phyloP scores from a whole-genome alignment of 2,113 vertebrate genomes.

The Zingel zingel region DNA sequence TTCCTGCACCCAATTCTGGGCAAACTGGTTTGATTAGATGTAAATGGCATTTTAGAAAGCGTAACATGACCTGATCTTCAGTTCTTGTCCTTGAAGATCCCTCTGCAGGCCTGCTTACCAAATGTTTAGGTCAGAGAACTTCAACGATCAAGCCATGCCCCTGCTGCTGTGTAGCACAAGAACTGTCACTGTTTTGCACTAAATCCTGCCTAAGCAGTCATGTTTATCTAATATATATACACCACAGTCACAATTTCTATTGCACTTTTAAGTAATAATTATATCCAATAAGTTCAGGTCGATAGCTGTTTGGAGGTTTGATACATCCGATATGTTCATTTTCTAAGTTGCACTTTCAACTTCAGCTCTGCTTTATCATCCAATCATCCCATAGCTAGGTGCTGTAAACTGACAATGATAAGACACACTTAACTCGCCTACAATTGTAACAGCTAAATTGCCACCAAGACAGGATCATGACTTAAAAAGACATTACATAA shows the following conservation, averaged over 20 bases:
- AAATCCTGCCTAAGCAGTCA: neutral
- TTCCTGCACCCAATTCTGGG: conserved; percentile 34
- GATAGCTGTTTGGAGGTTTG: neutral
- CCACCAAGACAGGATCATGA: neutral
- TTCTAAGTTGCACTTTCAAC: neutral
- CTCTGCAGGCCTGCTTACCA: neutral
- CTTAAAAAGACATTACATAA: neutral
- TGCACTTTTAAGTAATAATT: neutral
- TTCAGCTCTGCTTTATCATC: conserved; percentile 46
- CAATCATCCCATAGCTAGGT: conserved; percentile 43
- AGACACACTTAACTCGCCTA: neutral
- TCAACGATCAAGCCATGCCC: neutral
- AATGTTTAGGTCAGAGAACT: neutral
- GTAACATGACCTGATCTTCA: neutral
- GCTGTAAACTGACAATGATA: conserved; percentile 34
- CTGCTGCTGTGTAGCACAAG: too few relatives aligned
- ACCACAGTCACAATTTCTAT: neutral
- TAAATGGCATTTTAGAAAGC: conserved; percentile 17
- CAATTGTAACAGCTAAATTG: neutral
- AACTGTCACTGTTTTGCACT: neutral
- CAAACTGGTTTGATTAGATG: conserved; percentile 69
- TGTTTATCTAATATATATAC: neutral
- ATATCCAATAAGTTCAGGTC: neutral
- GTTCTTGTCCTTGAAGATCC: neutral
- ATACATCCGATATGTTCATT: neutral